Base-by-base conservation (phyloP, 1,140 invertebrate genomes). In the Heliconius hewitsoni region DNA sequence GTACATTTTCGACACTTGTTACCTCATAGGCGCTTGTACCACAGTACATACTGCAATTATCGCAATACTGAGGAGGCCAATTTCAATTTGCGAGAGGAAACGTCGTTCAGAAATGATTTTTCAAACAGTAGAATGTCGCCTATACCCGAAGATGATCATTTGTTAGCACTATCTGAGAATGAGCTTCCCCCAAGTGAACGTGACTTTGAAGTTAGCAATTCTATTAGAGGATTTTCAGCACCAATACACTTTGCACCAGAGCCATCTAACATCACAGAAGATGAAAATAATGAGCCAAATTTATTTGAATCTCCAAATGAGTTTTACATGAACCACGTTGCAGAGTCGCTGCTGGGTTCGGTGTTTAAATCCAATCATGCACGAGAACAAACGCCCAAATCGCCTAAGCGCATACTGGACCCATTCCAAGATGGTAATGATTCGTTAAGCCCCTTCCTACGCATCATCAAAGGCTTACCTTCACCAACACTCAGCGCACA, bases 401-500 rank as follows among this genome's bases (percentile, higher is more conserved):
- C 23, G 4, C 27, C 60, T 27, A 27, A 23, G 27, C 27, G 23
- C 1, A 3, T 66, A 23, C 27, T 66, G 11, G 27, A 66, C 5
- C 60, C 60, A 3, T 66, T 27, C 60, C 60, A 66, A 66, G 60
- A 23, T 27, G 60, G 46, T 34, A 66, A 76, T 50, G 74, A 70
- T 42, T 42, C 23, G 11, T 9, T 66, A 19, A 27, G 23, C 19
- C 71, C 71, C 6, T 55, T 57, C 1, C 18, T 39, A 37, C 76
- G 71, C 60, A 27, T 30, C 13, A 66, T 6, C 13, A 66, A 30
- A 50, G 39, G 30, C 11, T 50, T 78, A 8, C 77, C 78, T 19
- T 34, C 52, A 13, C 76, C 85, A 8, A 79, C 73, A 27, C 23
- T 79, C 5, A 19, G 71, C 37, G 82, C 83, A 3, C 81, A 76